Percentiles rank a stretch among this genome's conserved stretches.
Evolutionary conservation across 2,888 invertebrate genomes (phyloP).

Genomic region (Ophion ventricosus): DNA sequence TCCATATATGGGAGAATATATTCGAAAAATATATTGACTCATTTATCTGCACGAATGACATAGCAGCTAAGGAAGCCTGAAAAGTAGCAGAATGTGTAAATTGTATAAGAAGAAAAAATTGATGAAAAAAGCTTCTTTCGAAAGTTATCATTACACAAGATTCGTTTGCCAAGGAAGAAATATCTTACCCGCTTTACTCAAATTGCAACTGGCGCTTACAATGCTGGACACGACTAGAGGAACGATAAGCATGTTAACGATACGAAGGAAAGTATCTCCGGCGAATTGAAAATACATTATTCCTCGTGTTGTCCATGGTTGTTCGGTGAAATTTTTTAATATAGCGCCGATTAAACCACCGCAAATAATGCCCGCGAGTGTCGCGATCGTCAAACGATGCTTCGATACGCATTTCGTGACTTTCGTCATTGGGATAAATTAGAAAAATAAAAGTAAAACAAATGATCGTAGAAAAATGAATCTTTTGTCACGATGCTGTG

Average conservation of each 20-base stretch:
- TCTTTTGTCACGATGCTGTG: background rate
- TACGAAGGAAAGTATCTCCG: slow-evolving; percentile 96
- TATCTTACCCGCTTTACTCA: slow-evolving; percentile 77
- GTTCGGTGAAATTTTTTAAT: slow-evolving; percentile 73
- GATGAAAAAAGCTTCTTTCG: background rate
- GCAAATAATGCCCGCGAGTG: slow-evolving; percentile 71
- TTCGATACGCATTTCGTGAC: slow-evolving; percentile 38
- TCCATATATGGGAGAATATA: no score
- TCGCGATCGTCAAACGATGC: slow-evolving; percentile 72
- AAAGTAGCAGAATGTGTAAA: background rate
- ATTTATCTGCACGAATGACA: no score
- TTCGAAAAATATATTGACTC: no score
- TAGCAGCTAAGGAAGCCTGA: background rate
- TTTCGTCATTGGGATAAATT: slow-evolving; percentile 26
- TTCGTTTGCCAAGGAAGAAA: background rate
- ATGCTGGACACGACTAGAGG: slow-evolving; percentile 96
- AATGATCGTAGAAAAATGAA: background rate
- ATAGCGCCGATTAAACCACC: slow-evolving; percentile 74
- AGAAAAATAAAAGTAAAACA: background rate
- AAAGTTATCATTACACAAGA: background rate
- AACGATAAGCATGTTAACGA: slow-evolving; percentile 96
- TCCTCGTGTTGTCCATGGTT: slow-evolving; percentile 90
- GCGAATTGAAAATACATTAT: slow-evolving; percentile 97
- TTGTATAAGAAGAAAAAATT: background rate
- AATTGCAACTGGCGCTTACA: slow-evolving; percentile 86